Conservation (phyloP, 2,113 vertebrate species). For the Corapipo altera region DNA sequence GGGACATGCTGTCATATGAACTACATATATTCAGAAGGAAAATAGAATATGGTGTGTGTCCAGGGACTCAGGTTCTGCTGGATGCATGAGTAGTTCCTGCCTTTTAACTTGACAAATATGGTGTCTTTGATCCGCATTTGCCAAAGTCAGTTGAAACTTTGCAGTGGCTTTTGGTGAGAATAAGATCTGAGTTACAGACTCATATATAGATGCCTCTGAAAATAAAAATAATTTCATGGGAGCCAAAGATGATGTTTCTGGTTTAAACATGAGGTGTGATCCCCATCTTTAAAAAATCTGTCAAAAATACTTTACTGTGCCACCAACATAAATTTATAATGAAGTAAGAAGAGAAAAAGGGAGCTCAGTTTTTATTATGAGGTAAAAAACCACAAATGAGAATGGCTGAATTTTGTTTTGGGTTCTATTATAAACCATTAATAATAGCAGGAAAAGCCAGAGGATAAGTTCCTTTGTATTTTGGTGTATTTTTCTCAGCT, state of each 20-base stretch:
- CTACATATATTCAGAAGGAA: neutral
- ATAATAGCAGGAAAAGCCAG: slow-evolving; percentile 62
- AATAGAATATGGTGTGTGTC: neutral
- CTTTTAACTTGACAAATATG: neutral
- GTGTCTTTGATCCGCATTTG: neutral
- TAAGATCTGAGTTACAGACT: neutral
- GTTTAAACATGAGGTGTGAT: neutral
- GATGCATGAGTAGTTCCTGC: neutral
- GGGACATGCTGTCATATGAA: neutral
- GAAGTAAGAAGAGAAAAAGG: neutral
- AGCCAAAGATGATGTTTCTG: neutral
- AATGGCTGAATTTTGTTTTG: slow-evolving; percentile 30
- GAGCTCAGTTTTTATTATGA: neutral
- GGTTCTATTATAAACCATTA: slow-evolving; percentile 49
- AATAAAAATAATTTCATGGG: neutral
- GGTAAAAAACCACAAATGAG: slow-evolving; percentile 1
- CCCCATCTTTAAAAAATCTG: neutral
- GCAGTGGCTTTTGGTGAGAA: neutral
- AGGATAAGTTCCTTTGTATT: slow-evolving; percentile 65
- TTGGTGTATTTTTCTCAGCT: slow-evolving; percentile 51
- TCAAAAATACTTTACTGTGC: neutral
- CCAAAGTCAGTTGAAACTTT: neutral
- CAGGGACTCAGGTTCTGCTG: neutral
- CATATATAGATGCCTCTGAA: neutral
- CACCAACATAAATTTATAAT: neutral